Base-by-base conservation (phyloP, 2,797 vertebrate genomes). In the Monodelphis domestica region DNA sequence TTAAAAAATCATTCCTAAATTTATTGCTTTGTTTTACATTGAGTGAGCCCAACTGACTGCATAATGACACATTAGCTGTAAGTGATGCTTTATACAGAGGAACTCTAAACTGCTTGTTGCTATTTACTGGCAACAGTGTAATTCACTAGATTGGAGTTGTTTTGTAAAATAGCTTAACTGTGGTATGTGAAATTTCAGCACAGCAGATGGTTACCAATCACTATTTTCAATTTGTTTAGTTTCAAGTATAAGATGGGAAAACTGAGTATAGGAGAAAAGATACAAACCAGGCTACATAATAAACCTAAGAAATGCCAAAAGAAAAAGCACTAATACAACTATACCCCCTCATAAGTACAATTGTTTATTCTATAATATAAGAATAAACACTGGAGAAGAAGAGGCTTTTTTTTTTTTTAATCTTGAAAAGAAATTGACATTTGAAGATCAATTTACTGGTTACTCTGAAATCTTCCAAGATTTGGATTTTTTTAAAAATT, bases 151-250 rank as follows among this genome's bases (percentile, higher is more conserved):
- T 98, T 98, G 97, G 97, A 98, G 97, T 98, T 98, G 98, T 98
- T 98, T 98, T 97, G 97, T 97, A 98, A 98, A 98, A 98, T 98
- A 98, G 97, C 97, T 98, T 98, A 98, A 98, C 97, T 97, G 98
- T 97, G 97, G 96, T 98, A 97, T 98, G 97, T 98, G 98, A 98
- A 98, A 98, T 98, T 98, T 98, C 98, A 98, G 97, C 98, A 98
- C 97, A 98, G 98, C 98, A 98, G 97, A 98, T 98, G 98, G 98
- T 98, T 98, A 98, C 98, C 97, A 97, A 97, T 98, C 98, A 97
- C 98, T 98, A 98, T 98, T 98, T 98, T 98, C 97, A 98, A 98
- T 98, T 98, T 98, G 98, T 98, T 98, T 98, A 96, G 98, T 97
- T 98, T 98, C 97, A 94, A 97, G 97, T 95, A 96, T 96, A 90